A percentile compares a stretch with the other conserved stretches of the same genome.
These are phyloP conservation scores for Myotis lucifugus DNA, from an alignment of 2,113 vertebrate species.

Conservation along the genomic window DNA sequence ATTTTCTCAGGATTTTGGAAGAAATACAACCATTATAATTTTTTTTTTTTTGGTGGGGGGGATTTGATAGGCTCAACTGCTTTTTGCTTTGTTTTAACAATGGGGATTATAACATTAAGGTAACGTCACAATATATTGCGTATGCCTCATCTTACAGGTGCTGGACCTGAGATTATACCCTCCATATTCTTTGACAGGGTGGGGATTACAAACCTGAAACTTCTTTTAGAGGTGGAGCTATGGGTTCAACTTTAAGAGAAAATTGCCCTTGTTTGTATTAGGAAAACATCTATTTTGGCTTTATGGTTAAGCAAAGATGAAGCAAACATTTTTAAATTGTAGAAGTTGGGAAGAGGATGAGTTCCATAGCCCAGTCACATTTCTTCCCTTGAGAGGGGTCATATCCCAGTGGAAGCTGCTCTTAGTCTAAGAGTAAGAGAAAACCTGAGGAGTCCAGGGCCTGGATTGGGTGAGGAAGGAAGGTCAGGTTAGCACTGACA, in stretches of 20 bases:
- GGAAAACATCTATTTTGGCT: not conserved
- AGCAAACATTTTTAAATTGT: not conserved
- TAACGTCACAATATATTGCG: not conserved
- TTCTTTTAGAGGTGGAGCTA: not conserved
- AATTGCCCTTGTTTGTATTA: not conserved
- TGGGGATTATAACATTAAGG: not conserved
- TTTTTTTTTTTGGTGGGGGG: not conserved
- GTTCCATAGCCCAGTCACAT: not conserved
- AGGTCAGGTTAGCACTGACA: not conserved
- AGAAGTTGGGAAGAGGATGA: not conserved
- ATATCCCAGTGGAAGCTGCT: not conserved
- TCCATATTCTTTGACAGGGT: not conserved
- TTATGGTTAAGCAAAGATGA: not conserved
- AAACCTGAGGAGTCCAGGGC: not conserved
- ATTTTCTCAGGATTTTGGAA: not conserved
- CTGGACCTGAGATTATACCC: not conserved
- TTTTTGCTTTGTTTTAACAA: not conserved
- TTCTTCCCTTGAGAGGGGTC: not conserved
- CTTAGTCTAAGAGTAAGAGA: not conserved
- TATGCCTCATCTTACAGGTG: not conserved
- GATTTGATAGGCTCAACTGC: not conserved
- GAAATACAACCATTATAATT: not conserved
- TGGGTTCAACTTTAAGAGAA: constrained; percentile 30
- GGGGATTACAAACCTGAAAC: not conserved
- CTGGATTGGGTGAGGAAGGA: not conserved